Evolutionary conservation across 2,797 vertebrate genomes (phyloP), one percentile per base, ranked within the genome.

Genomic region (Aulostomus chinensis): DNA sequence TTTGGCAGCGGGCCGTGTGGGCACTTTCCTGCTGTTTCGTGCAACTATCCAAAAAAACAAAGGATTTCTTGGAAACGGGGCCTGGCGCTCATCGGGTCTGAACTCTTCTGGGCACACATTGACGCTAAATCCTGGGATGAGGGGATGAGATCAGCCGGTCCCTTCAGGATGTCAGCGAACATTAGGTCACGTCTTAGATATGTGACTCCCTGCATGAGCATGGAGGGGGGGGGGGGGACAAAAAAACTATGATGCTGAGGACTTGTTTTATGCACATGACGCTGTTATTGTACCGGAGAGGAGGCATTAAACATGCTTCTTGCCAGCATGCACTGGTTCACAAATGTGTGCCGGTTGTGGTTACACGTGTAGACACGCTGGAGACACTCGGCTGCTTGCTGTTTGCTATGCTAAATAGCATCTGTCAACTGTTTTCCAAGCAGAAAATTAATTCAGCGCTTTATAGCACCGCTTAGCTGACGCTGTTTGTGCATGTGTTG

Each of bases 391-490:
- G 4, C 18, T 24, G 25, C 42, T 22, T 3, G 7, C 25, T 56
- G 47, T 76, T 75, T 68, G 35, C 61, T 55, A 61, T 7, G 7
- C 38, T 24, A 11, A 42, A 20, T 42, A n/a, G n/a, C n/a, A n/a
- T 40, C 58, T 62, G 52, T 76, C 66, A 57, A 46, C 57, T 56
- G 41, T 38, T 74, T 75, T 51, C 32, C 37, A 42, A 25, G 33
- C 48, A 16, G 7, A 34, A 63, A 57, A 58, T 56, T 0, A 10
- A 53, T 56, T 53, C 34, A 15, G 16, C 25, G 34, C 34, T 51
- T 12, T 26, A 1, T 25, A 15, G 30, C 35, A 9, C 30, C 8
- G 9, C 35, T 15, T 34, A 0, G 9, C 22, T 37, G 30, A 25
- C 16, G 46, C 43, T 59, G 69, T 46, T 32, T 58, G 54, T 42